Evolutionary conservation across 1,140 invertebrate species (phyloP).

Genomic region (Brachionus plicatilis): DNA sequence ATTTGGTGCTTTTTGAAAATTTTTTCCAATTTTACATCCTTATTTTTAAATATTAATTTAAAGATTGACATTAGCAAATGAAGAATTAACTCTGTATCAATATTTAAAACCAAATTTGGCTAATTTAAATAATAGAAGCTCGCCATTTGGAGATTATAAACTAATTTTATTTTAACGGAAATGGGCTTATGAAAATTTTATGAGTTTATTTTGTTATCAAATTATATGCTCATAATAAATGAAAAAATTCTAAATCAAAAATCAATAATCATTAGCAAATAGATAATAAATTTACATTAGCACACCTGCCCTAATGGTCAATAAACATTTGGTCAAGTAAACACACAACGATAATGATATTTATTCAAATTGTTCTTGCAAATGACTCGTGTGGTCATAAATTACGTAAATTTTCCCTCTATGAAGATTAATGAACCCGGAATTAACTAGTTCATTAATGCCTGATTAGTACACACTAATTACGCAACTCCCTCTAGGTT

Average conservation of each 20-base stretch:
- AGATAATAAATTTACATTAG: conserved; percentile 25
- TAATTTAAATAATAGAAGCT: no score
- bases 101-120: no score
- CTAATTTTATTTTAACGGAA: background rate
- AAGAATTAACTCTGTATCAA: no score
- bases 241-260: conserved; percentile 6
- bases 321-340: background rate
- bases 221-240: background rate
- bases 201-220: background rate
- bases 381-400: background rate
- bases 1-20: no score
- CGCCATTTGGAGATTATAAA: background rate
- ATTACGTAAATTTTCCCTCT: background rate
- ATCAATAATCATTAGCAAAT: conserved; percentile 19
- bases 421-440: background rate
- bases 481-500: background rate
- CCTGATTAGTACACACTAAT: background rate
- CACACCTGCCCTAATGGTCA: conserved; percentile 23
- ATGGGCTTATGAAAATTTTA: background rate
- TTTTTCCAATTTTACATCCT: no score
- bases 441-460: background rate
- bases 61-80: no score
- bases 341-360: background rate
- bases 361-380: background rate
- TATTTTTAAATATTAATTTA: no score